Base-by-base conservation (phyloP, 2,888 invertebrate species). In the Idaea straminata region DNA sequence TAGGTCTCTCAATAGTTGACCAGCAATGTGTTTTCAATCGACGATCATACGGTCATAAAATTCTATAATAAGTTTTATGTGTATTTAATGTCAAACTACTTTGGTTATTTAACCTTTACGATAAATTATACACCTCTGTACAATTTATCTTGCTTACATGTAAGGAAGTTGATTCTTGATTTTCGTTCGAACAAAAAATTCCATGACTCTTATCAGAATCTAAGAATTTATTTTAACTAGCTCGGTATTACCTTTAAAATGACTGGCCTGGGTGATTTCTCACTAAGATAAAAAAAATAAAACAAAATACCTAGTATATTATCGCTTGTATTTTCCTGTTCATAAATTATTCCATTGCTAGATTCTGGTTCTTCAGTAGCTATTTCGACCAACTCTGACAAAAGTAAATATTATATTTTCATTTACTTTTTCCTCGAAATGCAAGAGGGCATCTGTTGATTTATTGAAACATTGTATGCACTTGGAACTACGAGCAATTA, bases 381-480 rank as follows among this genome's bases (percentile, higher is more conserved):
- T 47, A 47, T 47, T 13, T 47, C 47, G 47, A 47, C 7, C 47
- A 7, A 47, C 47, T 47, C 47, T 47, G 47, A 47, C 47, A 47
- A 47, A 7, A 47, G 47, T 36, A 36, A 36, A 10, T 47, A 47
- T 4, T 13, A 13, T 13, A 13, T 47, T 47, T 47, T 47, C 7
- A 47, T 47, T 47, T 47, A 47, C 47, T 13, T 47, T 47, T 47
- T 47, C 47, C 10, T 47, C 10, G 10, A 47, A 47, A 47, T 13
- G 13, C 47, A 47, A 47, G 25, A 25, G 15, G 7, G 7, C 57
- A 13, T 78, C 76, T 77, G 78, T 81, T 85, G 87, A 86, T 87
- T 88, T 88, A 88, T 88, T 82, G 79, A 77, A 83, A 84, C 83
- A 79, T 83, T 83, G 79, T 84, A 82, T 83, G 79, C 84, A 82